Evolutionary conservation across 1,140 invertebrate species (phyloP), one percentile per base, ranked within the genome.

Genomic region (Schlechtendalia chinensis): DNA sequence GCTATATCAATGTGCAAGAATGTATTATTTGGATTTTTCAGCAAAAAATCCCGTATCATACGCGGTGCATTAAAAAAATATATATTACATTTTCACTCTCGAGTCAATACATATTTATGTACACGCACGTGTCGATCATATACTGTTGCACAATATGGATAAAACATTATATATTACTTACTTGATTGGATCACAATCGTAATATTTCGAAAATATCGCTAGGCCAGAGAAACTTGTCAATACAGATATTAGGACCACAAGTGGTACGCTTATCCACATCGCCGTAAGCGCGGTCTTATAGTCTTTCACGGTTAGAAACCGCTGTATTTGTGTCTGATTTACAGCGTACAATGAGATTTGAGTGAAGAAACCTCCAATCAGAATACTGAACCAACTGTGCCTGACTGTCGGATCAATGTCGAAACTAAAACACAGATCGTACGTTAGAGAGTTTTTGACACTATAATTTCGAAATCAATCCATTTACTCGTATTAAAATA

Each of bases 311-410:
- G 93, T 93, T 27, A 96, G 85, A 32, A 95, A 89, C 50, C 96
- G 86, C 85, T 98, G 96, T 1, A 98, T 91, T 88, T 97, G 93
- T 0, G 91, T 88, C 86, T 97, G 95, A 85, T 95, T 96, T 0
- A 94, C 92, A 0, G 90, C 95, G 85, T 94, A 94, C 0, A 95
- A 84, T 1, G 92, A 89, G 14, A 93, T 84, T 85, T 90, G 94
- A 0, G 92, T 91, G 83, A 92, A 90, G 24, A 87, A 86, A 0
- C 93, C 92, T 0, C 94, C 94, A 47, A 94, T 86, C 0, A 90
- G 83, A 24, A 95, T 86, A 8, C 89, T 87, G 88, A 92, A 95
- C 84, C 92, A 90, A 0, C 92, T 92, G 83, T 95, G 93, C 3
- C 93, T 86, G 2, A 89, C 87, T 0, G 90, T 91, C 1, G 93